Base-by-base conservation (phyloP, 2,888 invertebrate species). In the Epirrhoe alternata region DNA sequence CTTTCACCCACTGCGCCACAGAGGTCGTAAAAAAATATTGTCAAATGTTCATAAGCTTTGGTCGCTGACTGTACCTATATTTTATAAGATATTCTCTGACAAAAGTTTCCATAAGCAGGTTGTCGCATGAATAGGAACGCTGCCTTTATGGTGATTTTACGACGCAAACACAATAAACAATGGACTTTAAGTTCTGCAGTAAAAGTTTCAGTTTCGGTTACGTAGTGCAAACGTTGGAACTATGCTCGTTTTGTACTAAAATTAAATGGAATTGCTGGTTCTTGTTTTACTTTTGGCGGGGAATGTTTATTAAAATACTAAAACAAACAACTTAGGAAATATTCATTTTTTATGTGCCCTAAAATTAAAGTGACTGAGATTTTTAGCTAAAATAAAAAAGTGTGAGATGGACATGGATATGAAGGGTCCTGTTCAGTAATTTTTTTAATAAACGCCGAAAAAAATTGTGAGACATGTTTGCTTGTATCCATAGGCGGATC, bases 101-200 rank as follows among this genome's bases (percentile, higher is more conserved):
- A 42, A 12, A 12, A 42, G 5, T 42, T 12, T 42, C 12, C 12
- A 12, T 1, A 33, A 33, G 33, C 38, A 42, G 8, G 4, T 42
- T 42, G 60, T 62, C 66, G 58, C 62, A 38, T 47, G 47, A 63
- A 52, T 49, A 60, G 30, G 10, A 56, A 63, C 56, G 24, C 50
- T 31, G 31, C 63, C 52, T 67, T 56, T 67, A 67, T 67, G 67
- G 55, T 63, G 67, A 67, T 69, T 73, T 72, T 66, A 69, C 63
- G 66, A 65, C 51, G 69, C 69, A 71, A 73, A 73, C 69, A 71
- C 61, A 68, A 71, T 71, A 68, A 69, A 70, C 71, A 66, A 68
- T 68, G 57, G 63, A 62, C 66, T 70, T 65, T 65, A 69, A 61
- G 70, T 67, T 64, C 58, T 63, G 64, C 63, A 58, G 56, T 63